Evolutionary conservation across 2,888 invertebrate genomes (phyloP), one percentile per base, ranked within the genome.

Genomic region (Andrena bucephala): DNA sequence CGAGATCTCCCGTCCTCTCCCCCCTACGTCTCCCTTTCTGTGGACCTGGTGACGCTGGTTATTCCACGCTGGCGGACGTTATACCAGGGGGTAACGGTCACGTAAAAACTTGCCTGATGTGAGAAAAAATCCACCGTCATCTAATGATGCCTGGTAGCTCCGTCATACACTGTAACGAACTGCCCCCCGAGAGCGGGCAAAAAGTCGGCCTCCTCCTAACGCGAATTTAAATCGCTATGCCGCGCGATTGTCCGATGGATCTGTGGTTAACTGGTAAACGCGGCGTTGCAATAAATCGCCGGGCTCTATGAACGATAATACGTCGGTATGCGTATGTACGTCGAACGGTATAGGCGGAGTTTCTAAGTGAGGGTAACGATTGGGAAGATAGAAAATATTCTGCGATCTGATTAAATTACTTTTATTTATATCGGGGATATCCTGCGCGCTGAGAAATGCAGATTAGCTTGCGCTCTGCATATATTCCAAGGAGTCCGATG

Each of bases 61-160:
- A 68, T 68, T 70, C 66, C 65, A 24, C 33, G 63, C 71, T 42
- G 75, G 20, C 24, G 59, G 50, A 81, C 72, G 71, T 59, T 80
- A 29, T 63, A 59, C 50, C 70, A 52, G 77, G 66, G 57, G 81
- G 79, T 60, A 72, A 60, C 36, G 68, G 52, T 7, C 57, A 50
- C 31, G 80, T 83, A 83, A 83, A 80, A 83, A 83, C 80, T 83
- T 83, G 82, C 71, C 29, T 36, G 62, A 62, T 72, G 50, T 68
- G 42, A 42, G 31, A 82, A 82, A 82, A 82, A 82, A 82, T 82
- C 59, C 36, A 52, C 63, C 60, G 27, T 75, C 66, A 74, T 70
- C 79, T 79, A 79, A 82, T 82, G 81, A 82, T 74, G 69, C 73
- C 68, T 48, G 78, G 48, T 68, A 65, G 59, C 67, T 70, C 29